Conservation (phyloP, 2,113 vertebrate species). For the Pterocles orientalis region DNA sequence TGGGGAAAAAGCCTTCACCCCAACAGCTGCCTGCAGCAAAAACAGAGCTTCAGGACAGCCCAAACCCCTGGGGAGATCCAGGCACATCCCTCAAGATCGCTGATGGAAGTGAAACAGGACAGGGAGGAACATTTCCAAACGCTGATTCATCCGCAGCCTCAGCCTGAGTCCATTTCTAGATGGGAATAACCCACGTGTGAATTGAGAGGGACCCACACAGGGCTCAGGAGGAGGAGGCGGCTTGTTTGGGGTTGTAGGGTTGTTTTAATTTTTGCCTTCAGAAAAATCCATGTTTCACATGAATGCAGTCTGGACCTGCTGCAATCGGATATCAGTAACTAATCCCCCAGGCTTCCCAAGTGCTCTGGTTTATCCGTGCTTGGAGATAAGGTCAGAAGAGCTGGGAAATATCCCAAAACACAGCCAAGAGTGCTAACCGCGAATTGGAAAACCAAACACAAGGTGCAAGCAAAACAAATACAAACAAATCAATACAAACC, state of each 20-base stretch:
- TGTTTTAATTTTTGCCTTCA: not conserved
- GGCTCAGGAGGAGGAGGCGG: not conserved
- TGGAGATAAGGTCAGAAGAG: conserved; percentile 7
- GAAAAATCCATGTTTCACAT: not conserved
- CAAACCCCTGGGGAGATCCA: not conserved
- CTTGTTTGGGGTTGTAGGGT: not conserved
- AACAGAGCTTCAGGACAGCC: not conserved
- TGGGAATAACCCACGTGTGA: not conserved
- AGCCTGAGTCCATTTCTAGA: not conserved
- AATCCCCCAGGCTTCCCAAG: not conserved
- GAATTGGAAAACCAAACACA: not conserved
- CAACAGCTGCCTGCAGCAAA: not conserved
- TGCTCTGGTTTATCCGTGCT: not conserved
- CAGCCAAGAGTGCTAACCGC: not conserved
- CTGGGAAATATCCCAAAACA: conserved; percentile 11
- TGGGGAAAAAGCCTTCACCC: not conserved
- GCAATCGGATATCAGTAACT: not conserved
- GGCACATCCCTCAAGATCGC: not conserved
- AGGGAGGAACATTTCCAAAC: not conserved
- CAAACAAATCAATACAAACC: conserved; percentile 40
- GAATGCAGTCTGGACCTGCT: not conserved
- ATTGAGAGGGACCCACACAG: not conserved
- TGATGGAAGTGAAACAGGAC: not conserved
- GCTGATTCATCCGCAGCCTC: not conserved
- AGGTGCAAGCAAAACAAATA: not conserved